Conservation (phyloP, 2,888 invertebrate species). For the Thymelicus lineola region DNA sequence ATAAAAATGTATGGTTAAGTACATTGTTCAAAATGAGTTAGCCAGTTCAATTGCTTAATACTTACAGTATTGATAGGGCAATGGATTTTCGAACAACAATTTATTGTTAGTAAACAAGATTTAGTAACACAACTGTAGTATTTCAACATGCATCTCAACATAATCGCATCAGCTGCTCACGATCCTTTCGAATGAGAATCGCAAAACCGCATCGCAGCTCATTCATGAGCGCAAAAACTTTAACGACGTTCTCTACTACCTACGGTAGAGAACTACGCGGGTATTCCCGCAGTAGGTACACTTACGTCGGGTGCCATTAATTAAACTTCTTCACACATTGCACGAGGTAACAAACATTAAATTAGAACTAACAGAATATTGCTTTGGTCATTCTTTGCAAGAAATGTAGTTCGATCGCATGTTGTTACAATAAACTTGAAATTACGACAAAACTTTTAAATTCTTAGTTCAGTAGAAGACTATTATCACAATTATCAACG, state of each 20-base stretch:
- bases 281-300: too few relatives aligned
- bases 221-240: conserved; percentile 24
- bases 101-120: too few relatives aligned
- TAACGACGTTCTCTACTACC: conserved; percentile 19
- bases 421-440: too few relatives aligned
- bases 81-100: too few relatives aligned
- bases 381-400: too few relatives aligned
- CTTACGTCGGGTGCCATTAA: conserved; percentile 4
- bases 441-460: background rate
- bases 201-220: conserved; percentile 24
- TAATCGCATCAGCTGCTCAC: background rate
- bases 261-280: too few relatives aligned
- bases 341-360: conserved; percentile 7
- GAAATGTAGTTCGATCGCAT: too few relatives aligned
- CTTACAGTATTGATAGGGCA: too few relatives aligned
- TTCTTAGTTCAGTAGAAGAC: background rate
- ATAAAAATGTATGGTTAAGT: too few relatives aligned
- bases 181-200: conserved; percentile 1
- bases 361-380: background rate
- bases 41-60: too few relatives aligned
- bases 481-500: background rate
- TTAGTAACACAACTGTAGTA: too few relatives aligned
- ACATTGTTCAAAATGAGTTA: too few relatives aligned
- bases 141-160: background rate
- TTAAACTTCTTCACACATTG: conserved; percentile 21